Conservation (phyloP, 2,888 invertebrate genomes). For the Polydrusus pterygomalis region DNA sequence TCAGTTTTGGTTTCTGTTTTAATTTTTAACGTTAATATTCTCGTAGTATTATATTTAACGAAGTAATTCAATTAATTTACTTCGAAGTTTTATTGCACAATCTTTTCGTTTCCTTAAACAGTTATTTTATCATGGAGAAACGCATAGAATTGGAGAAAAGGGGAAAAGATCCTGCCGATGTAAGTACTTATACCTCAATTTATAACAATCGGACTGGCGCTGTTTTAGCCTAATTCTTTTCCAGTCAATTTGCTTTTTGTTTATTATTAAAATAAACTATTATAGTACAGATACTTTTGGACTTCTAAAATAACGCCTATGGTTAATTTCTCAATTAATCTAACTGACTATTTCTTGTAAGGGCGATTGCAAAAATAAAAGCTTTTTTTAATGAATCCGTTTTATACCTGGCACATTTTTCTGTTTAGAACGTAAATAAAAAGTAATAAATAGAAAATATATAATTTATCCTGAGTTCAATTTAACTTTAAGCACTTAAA, state of each 20-base stretch:
- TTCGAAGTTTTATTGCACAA: background rate
- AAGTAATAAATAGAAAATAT: too few relatives aligned
- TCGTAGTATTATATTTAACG: conserved; percentile 7
- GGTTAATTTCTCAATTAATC: too few relatives aligned
- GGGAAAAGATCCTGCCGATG: conserved; percentile 92
- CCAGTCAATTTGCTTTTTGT: background rate
- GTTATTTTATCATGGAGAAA: conserved; percentile 85
- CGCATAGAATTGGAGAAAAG: conserved; percentile 96
- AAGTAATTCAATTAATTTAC: background rate
- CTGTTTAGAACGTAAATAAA: too few relatives aligned
- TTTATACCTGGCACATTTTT: too few relatives aligned
- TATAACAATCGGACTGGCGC: background rate
- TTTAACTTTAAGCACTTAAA: too few relatives aligned
- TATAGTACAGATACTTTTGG: background rate
- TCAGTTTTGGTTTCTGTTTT: conserved; percentile 23
- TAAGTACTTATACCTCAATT: conserved; percentile 74
- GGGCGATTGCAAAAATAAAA: too few relatives aligned
- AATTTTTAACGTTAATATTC: conserved; percentile 10
- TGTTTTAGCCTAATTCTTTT: conserved; percentile 6
- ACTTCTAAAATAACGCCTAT: background rate
- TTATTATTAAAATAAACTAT: background rate
- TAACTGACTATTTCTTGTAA: too few relatives aligned
- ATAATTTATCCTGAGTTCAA: too few relatives aligned
- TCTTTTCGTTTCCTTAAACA: background rate
- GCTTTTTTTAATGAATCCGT: too few relatives aligned